Base-by-base conservation (phyloP, 37 sponge, comb jelly and placozoan genomes). In the Aplysina aerophoba region DNA sequence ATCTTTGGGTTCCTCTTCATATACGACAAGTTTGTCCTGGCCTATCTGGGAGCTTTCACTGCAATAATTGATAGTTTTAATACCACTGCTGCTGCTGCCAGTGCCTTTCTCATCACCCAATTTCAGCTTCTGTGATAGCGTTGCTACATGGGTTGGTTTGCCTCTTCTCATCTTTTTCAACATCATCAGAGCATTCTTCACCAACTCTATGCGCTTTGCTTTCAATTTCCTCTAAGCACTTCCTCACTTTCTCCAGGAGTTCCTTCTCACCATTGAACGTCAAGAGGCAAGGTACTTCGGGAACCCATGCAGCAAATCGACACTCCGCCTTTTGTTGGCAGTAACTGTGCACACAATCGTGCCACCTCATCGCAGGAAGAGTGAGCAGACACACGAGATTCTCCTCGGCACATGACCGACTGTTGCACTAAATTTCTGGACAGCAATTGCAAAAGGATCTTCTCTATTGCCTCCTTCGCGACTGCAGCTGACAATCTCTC, bases 341-440 rank as follows among this genome's bases (percentile, higher is more conserved):
- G 68, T 86, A 13, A 86, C 71, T 64, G 31, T 86, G 68, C 41
- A 59, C 25, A 15, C 19, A 20, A 79, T 50, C 22, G 66, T 80
- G 44, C 80, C 85, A 58, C 85, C 78, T 44, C 55, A 24, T 13
- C 56, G 13, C 30, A 55, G 8, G 33, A 73, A 85, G n/a, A 73
- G 38, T 15, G 60, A 56, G 39, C 85, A 73, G 3, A 85, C 55
- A 36, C 74, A 74, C 6, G 85, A 85, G 21, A 85, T 72, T 13
- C 25, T 59, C 16, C 28, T 39, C 25, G 85, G 85, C 5, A 85
- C 54, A 37, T 85, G 85, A 22, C 85, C 78, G 55, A 85, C 78
- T 19, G 56, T 85, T 2, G 13, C 36, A 4, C 63, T 55, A 14
- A n/a, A n/a, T 44, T n/a, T 44, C 50, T 44, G 50, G 50, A 44